Evolutionary conservation across 2,888 invertebrate species (phyloP).

Genomic region (Tetragonisca angustula): DNA sequence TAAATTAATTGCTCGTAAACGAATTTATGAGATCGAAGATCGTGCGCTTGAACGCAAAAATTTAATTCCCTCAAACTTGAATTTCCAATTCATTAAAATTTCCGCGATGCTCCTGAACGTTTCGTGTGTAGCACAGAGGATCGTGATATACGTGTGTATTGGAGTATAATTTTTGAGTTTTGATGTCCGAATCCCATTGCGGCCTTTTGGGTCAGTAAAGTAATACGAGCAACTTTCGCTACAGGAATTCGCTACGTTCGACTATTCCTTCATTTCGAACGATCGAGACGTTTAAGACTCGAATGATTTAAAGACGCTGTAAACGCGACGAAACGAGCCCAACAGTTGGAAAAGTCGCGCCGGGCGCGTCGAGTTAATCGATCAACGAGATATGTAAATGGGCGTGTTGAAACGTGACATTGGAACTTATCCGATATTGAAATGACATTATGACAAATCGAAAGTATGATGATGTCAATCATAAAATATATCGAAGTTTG

Average conservation of each 20-base stretch:
- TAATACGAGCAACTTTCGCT: constrained; percentile 62
- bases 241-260: constrained; percentile 53
- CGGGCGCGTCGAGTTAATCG: too few relatives aligned
- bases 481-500: not conserved
- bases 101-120: not conserved
- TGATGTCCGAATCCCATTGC: not conserved
- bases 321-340: not conserved
- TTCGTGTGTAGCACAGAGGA: not conserved
- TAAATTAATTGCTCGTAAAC: not conserved
- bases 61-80: too few relatives aligned
- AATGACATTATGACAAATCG: not conserved
- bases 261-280: constrained; percentile 14
- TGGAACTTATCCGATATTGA: not conserved
- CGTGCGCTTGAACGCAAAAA: too few relatives aligned
- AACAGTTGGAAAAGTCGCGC: not conserved
- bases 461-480: not conserved
- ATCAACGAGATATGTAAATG: not conserved
- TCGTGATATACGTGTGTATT: not conserved
- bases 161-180: not conserved
- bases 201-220: constrained; percentile 57
- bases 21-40: not conserved
- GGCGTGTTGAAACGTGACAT: not conserved
- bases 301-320: constrained; percentile 9
- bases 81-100: not conserved
- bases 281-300: not conserved